These are phyloP conservation scores for Nomia melanderi DNA, from an alignment of 1,140 invertebrate genomes.

Conservation along the genomic window DNA sequence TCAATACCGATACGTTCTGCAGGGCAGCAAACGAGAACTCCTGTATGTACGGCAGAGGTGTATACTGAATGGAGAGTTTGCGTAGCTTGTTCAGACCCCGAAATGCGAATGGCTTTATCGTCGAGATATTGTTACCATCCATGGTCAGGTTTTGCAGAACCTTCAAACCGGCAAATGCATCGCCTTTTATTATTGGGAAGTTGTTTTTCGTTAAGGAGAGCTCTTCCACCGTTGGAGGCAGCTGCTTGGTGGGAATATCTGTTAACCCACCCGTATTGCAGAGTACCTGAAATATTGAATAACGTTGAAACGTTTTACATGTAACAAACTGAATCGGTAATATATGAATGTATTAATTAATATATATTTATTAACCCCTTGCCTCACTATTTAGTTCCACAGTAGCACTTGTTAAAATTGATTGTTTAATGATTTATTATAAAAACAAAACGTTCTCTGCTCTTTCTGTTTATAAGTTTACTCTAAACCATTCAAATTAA, in stretches of 20 bases:
- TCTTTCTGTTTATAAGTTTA: too few relatives aligned
- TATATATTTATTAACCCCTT: too few relatives aligned
- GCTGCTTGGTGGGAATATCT: conserved; percentile 87
- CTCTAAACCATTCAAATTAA: too few relatives aligned
- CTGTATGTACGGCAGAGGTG: conserved; percentile 87
- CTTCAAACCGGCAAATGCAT: conserved; percentile 88
- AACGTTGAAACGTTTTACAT: neutral
- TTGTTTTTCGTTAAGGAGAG: conserved; percentile 91
- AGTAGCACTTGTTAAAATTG: too few relatives aligned
- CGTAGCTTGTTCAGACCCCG: conserved; percentile 87
- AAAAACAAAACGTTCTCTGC: too few relatives aligned
- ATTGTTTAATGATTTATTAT: too few relatives aligned
- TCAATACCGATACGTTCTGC: conserved; percentile 88
- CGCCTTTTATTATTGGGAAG: conserved; percentile 88
- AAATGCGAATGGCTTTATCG: conserved; percentile 91
- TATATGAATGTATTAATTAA: too few relatives aligned
- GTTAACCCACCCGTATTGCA: conserved; percentile 91
- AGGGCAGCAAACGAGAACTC: conserved; percentile 91
- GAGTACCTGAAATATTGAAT: conserved; percentile 84
- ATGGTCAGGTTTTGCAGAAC: conserved; percentile 87
- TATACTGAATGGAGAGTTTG: conserved; percentile 91
- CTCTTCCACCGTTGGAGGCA: conserved; percentile 89
- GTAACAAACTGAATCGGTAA: too few relatives aligned
- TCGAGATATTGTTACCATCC: conserved; percentile 90
- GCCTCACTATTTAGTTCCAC: too few relatives aligned